A percentile compares a stretch with the other conserved stretches of the same genome.
Evolutionary conservation across 2,888 invertebrate species (phyloP).

Genomic region (Acanthosepion lycidas): DNA sequence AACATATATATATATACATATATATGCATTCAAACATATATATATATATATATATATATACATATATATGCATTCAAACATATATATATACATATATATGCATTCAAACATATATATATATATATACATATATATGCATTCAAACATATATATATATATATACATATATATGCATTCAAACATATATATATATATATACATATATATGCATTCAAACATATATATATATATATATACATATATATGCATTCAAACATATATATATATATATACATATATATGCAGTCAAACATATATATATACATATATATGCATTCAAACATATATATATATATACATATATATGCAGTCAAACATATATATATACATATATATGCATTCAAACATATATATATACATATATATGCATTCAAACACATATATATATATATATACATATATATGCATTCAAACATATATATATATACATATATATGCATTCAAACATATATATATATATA

Average conservation of each 20-base stretch:
- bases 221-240: not conserved
- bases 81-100: too few species aligned
- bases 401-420: not conserved
- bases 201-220: not conserved
- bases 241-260: not conserved
- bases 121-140: not conserved
- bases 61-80: too few species aligned
- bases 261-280: not conserved
- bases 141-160: not conserved
- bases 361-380: not conserved
- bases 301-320: too few species aligned
- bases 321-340: too few species aligned
- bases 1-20: too few species aligned
- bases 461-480: not conserved
- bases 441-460: not conserved
- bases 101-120: too few species aligned
- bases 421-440: not conserved
- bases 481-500: too few species aligned
- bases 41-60: too few species aligned
- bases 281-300: not conserved
- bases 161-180: not conserved
- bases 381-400: not conserved
- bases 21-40: too few species aligned
- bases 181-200: not conserved
- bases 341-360: not conserved